Percentiles rank a stretch among this genome's conserved stretches.
Conservation (phyloP, 2,888 invertebrate species). For the Thalpophila matura region DNA sequence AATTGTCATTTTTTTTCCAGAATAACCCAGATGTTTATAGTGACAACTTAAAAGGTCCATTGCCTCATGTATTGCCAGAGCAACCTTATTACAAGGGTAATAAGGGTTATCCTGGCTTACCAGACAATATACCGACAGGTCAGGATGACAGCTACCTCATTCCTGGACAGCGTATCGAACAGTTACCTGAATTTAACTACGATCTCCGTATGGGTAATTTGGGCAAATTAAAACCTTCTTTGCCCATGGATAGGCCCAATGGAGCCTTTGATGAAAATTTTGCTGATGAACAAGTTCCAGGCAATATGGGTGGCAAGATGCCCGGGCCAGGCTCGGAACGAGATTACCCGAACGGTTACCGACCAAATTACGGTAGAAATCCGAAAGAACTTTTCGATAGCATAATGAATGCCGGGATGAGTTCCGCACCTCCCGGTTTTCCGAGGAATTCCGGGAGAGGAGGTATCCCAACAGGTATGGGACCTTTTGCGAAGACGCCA, state of each 20-base stretch:
- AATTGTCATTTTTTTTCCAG: not conserved
- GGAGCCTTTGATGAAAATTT: constrained; percentile 1
- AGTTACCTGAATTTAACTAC: no score
- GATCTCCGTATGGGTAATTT: no score
- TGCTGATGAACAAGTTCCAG: not conserved
- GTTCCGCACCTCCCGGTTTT: no score
- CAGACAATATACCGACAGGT: not conserved
- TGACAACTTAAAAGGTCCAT: not conserved
- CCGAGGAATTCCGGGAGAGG: no score
- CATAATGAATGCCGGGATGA: not conserved
- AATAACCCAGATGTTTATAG: not conserved
- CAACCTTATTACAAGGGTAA: not conserved
- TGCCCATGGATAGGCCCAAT: not conserved
- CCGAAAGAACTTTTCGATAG: not conserved
- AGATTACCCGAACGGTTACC: constrained; percentile 34
- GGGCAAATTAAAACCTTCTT: not conserved
- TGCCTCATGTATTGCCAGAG: not conserved
- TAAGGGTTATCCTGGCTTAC: constrained; percentile 2
- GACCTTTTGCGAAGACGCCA: no score
- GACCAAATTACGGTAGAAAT: not conserved
- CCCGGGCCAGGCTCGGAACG: constrained; percentile 38
- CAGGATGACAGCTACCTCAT: not conserved
- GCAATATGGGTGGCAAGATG: not conserved
- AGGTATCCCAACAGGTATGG: no score
- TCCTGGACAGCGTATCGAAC: not conserved